Base-by-base conservation (phyloP, 2,797 vertebrate species). In the Perodicticus potto region DNA sequence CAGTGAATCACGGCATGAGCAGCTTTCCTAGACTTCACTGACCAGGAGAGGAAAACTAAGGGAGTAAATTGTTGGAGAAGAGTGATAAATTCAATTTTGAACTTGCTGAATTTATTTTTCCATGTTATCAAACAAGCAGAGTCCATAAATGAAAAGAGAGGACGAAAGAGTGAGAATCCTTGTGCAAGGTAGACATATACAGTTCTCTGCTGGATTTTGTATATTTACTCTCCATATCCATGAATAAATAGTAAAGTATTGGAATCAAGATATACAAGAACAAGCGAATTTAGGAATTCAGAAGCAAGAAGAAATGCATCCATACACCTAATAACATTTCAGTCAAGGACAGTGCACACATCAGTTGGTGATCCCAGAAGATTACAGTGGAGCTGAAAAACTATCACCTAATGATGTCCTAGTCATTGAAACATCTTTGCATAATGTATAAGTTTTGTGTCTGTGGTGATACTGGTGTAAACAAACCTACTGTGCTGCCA, bases 11-110 rank as follows among this genome's bases (percentile, higher is more conserved):
- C 14, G 61, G 20, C 19, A 70, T 1, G 27, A 43, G 61, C 2
- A 76, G 3, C 43, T 67, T 89, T 27, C 7, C 57, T 77, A n/a
- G 0, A 19, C 53, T 94, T 97, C 70, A 74, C 7, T 93, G 32
- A 93, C 40, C 63, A 74, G 45, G 7, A 92, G n/a, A 85, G 16
- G 16, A 69, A 91, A 91, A 91, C 2, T 49, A 29, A 25, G 49
- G 13, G 17, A 49, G 23, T 22, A 83, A 27, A 69, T 27, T 14
- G 69, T 4, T 40, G 22, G 43, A 85, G n/a, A 94, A 74, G 29
- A 12, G 16, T n/a, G 53, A 86, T 69, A 7, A 85, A 74, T 85
- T 95, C 53, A 59, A 3, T 88, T 87, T 93, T 96, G 63, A 92
- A 59, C 67, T 81, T 69, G 1, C 17, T 77, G 72, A 89, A 32